Conservation (phyloP, 2,113 vertebrate genomes). For the Rhabdomys dilectus region DNA sequence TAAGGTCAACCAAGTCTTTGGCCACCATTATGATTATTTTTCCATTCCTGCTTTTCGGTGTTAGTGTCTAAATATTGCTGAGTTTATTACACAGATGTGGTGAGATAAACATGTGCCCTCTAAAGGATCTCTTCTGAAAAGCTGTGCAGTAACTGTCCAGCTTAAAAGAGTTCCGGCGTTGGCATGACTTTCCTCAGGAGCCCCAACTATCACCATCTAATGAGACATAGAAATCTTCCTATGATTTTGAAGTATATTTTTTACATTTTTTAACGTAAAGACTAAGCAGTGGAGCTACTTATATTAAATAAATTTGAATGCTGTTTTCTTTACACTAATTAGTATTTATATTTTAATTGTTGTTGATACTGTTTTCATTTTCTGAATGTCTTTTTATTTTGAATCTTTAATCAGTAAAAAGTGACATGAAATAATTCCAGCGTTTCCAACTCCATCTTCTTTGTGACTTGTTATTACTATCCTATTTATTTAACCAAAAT, state of each 20-base stretch:
- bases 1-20: neutral
- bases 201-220: neutral
- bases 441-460: neutral
- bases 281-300: neutral
- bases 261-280: neutral
- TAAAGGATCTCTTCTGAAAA: neutral
- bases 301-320: neutral
- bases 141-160: too few species aligned
- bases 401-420: neutral
- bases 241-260: neutral
- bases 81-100: neutral
- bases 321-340: neutral
- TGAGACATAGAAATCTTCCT: neutral
- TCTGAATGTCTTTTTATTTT: neutral
- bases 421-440: neutral
- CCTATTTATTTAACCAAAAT: slow-evolving; percentile 13
- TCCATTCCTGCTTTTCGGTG: neutral
- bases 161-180: neutral
- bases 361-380: neutral
- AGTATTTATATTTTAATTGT: neutral
- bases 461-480: neutral
- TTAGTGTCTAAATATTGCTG: neutral
- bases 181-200: neutral
- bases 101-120: neutral
- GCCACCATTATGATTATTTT: neutral